Conservation (phyloP, 2,113 vertebrate species). For the Acrocephalus kingi region DNA sequence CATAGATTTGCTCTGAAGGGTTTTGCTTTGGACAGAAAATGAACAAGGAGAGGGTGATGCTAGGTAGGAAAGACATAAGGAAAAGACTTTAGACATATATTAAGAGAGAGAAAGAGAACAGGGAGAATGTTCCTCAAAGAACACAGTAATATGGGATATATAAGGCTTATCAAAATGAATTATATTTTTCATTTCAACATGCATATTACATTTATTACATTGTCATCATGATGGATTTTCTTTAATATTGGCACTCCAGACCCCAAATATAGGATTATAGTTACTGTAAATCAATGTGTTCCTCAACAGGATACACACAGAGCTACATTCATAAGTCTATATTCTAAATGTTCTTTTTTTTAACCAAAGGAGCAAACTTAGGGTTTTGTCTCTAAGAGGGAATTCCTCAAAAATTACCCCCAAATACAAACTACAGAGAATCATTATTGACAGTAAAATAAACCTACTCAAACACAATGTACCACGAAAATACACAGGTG, state of each 20-base stretch:
- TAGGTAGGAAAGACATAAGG: slow-evolving; percentile 73
- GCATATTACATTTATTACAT: slow-evolving; percentile 61
- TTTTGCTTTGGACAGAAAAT: slow-evolving; percentile 89
- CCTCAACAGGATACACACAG: background rate
- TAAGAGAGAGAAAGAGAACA: slow-evolving; percentile 58
- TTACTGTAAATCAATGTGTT: slow-evolving; percentile 36
- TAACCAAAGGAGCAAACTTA: background rate
- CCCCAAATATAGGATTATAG: slow-evolving; percentile 20
- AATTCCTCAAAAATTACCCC: background rate
- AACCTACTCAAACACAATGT: background rate
- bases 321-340: background rate
- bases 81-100: slow-evolving; percentile 67
- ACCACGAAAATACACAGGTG: background rate
- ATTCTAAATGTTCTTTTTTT: background rate
- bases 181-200: slow-evolving; percentile 59
- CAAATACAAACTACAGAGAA: background rate
- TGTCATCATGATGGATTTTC: slow-evolving; percentile 59
- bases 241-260: slow-evolving; percentile 38
- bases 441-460: background rate
- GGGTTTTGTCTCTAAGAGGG: background rate
- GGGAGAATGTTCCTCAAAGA: slow-evolving; percentile 62
- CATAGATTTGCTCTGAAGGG: slow-evolving; percentile 85
- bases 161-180: slow-evolving; percentile 63
- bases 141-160: slow-evolving; percentile 62
- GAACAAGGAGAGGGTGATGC: slow-evolving; percentile 85